Percentiles rank a stretch among this genome's conserved stretches.
phyloP scores from a whole-genome alignment of 1,140 invertebrate species.

The Metaphire vulgaris region DNA sequence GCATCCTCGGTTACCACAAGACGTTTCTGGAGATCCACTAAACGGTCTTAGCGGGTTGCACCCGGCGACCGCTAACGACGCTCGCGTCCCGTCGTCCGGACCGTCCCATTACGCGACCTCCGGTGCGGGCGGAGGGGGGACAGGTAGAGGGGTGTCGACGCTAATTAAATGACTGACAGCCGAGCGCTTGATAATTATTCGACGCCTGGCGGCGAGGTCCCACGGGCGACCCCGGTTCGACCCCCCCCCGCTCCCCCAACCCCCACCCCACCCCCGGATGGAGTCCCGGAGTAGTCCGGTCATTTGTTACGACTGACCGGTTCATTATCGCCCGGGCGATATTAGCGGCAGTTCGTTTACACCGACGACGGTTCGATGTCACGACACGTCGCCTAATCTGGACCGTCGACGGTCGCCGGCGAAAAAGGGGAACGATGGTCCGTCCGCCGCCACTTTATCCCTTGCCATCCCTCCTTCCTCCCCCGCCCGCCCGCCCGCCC shows the following conservation, averaged over 20 bases:
- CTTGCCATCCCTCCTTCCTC: background rate
- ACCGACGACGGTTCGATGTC: background rate
- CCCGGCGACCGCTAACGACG: background rate
- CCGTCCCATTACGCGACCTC: background rate
- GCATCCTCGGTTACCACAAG: too few species aligned
- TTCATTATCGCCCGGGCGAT: background rate
- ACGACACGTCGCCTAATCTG: background rate
- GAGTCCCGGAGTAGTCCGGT: too few species aligned
- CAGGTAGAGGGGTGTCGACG: background rate
- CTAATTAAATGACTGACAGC: background rate
- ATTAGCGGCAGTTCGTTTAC: background rate
- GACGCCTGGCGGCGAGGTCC: background rate
- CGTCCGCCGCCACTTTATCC: background rate
- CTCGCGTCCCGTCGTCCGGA: background rate
- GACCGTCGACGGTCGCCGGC: background rate
- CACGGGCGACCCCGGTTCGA: background rate
- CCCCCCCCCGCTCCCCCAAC: background rate
- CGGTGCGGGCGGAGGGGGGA: background rate
- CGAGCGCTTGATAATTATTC: background rate
- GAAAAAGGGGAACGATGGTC: background rate
- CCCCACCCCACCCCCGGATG: background rate
- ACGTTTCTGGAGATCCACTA: too few species aligned
- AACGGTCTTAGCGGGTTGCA: too few species aligned
- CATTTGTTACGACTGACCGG: slow-evolving; percentile 1
- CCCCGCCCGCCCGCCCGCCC: too few species aligned